A percentile compares a stretch with the other conserved stretches of the same genome.
Evolutionary conservation across 2,797 vertebrate species (phyloP).

Genomic region (Novumbra hubbsi): DNA sequence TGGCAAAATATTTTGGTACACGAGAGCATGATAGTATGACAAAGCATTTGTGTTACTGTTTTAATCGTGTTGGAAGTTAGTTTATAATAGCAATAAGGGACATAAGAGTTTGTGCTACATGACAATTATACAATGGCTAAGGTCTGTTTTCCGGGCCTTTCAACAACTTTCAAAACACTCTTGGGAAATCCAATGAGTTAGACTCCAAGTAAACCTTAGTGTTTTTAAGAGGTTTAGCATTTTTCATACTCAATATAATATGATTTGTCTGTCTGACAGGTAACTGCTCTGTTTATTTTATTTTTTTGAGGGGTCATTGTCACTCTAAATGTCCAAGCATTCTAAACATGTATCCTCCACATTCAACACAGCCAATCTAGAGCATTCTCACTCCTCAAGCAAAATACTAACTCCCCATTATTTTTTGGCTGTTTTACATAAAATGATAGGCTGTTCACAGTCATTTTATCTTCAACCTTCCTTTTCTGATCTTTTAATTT

Average conservation of each 20-base stretch:
- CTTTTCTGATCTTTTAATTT: conserved; percentile 2
- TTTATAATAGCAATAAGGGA: too few species aligned
- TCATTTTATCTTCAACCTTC: conserved; percentile 6
- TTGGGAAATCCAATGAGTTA: neutral
- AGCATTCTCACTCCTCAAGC: neutral
- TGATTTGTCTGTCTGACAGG: too few species aligned
- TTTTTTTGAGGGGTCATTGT: conserved; percentile 2
- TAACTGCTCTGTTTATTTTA: neutral
- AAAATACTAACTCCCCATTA: neutral
- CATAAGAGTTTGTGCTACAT: too few species aligned
- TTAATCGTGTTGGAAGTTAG: too few species aligned
- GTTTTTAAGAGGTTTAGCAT: neutral
- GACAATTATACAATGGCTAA: too few species aligned
- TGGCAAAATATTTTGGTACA: too few species aligned
- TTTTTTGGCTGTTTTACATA: neutral
- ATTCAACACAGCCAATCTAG: neutral
- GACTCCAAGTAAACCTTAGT: neutral
- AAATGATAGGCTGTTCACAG: neutral
- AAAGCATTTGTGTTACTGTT: too few species aligned
- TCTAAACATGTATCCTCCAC: neutral
- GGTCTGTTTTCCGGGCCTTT: too few species aligned
- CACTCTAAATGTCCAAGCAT: neutral
- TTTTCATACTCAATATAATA: neutral
- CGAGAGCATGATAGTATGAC: too few species aligned
- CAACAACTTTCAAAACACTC: neutral